phyloP scores from a whole-genome alignment of 2,113 vertebrate species.

The Strix uralensis region DNA sequence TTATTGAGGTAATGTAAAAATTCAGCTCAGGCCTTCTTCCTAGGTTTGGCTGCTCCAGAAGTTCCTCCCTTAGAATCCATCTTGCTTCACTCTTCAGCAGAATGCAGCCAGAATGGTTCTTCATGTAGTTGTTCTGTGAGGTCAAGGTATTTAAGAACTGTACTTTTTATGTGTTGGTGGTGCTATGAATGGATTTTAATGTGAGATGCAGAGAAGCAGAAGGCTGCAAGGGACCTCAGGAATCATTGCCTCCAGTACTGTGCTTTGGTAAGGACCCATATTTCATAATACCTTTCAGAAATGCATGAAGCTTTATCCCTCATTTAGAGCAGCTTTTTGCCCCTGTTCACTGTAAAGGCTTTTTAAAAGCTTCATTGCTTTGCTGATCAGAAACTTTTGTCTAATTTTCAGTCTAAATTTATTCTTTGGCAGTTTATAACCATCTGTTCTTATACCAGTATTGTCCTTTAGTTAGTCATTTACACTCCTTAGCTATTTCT shows the following conservation, averaged over 20 bases:
- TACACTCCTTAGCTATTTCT: constrained; percentile 24
- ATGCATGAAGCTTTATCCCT: neutral
- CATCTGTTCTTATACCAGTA: constrained; percentile 60
- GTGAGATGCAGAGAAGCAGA: neutral
- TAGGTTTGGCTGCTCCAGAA: neutral
- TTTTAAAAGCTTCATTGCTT: constrained; percentile 43
- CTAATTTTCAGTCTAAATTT: constrained; percentile 64
- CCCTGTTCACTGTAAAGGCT: constrained; percentile 9
- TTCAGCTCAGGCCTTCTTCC: neutral
- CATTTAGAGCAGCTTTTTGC: constrained; percentile 34
- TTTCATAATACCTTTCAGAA: constrained; percentile 27
- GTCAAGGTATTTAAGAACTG: neutral
- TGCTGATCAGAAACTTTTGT: constrained; percentile 57
- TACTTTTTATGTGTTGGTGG: neutral
- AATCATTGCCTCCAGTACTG: neutral
- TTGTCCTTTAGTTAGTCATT: constrained; percentile 56
- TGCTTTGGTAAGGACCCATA: neutral
- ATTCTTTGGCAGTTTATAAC: constrained; percentile 55
- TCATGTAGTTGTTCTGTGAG: neutral
- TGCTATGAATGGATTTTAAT: neutral
- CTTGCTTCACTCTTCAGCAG: neutral
- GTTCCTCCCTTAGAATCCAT: neutral
- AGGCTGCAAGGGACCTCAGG: neutral
- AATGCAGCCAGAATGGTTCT: neutral
- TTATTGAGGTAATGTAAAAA: neutral